Evolutionary conservation across 2,113 vertebrate species (phyloP), one percentile per base, ranked within the genome.

Genomic region (Hydropotes inermis): DNA sequence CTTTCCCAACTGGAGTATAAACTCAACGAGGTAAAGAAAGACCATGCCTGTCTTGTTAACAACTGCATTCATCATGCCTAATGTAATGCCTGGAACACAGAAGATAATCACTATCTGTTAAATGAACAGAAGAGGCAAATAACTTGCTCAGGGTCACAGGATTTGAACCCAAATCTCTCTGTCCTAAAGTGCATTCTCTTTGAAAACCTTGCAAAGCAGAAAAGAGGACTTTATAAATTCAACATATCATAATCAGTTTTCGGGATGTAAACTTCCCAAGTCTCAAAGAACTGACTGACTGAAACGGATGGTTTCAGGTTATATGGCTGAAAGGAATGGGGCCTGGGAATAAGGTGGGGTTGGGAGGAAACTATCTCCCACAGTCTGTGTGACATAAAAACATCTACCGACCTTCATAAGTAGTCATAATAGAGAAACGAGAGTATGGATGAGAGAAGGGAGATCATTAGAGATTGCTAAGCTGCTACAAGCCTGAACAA

Each of bases 191-290:
- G 93, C 11, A 33, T 89, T 93, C 28, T 89, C 83, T 89, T 94
- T 88, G 30, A 94, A 95, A 97, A 85, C 84, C 11, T n/a, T 87
- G 30, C 19, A 87, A 83, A 94, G 61, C 57, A 97, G 30, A 86
- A 81, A 64, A 83, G 36, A 50, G 13, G 70, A 90, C 43, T 92
- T 93, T 50, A 45, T 82, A 89, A 97, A 94, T 79, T 87, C 88
- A 89, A 52, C 19, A 52, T 86, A 55, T 60, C 54, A 82, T 52
- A 39, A 89, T 89, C 25, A 28, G 10, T 58, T 92, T 87, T 23
- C 93, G 43, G 50, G 14, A 83, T 39, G 4, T 81, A 85, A 50
- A 91, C 47, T 91, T 93, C 45, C 36, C 3, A 94, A 93, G 16
- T 84, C 7, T 87, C 43, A 45, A 94, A 93, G 90, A 84, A 43